Evolutionary conservation across 2,888 invertebrate species (phyloP), one percentile per base, ranked within the genome.

Genomic region (Thecophora atra): DNA sequence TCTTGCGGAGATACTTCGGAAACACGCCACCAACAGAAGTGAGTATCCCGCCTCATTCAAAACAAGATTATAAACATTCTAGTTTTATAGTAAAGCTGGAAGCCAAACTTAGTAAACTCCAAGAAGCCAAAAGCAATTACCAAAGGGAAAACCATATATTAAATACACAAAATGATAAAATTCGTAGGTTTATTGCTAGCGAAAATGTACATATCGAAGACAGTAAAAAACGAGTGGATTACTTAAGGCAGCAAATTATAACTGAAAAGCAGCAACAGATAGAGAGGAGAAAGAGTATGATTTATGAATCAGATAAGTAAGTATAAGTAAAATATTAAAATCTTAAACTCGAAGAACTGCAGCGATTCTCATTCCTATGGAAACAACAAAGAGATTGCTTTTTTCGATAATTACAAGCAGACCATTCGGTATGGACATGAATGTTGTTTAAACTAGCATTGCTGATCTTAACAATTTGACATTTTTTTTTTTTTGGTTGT

Each of bases 51-150:
- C 17, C 17, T 17, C 28, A 24, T 47, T 17, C 1, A 17, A 64
- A 47, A 15, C 1, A 37, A n/a, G 26, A 3, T 15, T 15, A 68
- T 24, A 17, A n/a, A 11, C 19, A 42, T 54, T 58, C n/a, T 4
- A 8, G 30, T 44, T 44, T 44, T 30, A 26, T 11, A 68, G 68
- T 11, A 26, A 68, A 68, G 42, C 6, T 68, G 51, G 19, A 68
- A 13, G 17, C 24, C 1, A 15, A 68, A 44, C 24, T 68, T 13
- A 24, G 17, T 17, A 24, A 58, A 24, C 68, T 58, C 13, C 24
- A 15, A 15, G 58, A 58, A 7, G 56, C 56, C 7, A 44, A 58
- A 2, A 21, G 24, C 24, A 30, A 17, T 7, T 54, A 24, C 7
- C 42, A 63, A 15, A 30, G 21, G 17, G 70, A 70, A 21, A 42